Percentiles rank a stretch among this genome's conserved stretches.
Evolutionary conservation across 2,888 invertebrate genomes (phyloP).

Genomic region (Timandra comae): DNA sequence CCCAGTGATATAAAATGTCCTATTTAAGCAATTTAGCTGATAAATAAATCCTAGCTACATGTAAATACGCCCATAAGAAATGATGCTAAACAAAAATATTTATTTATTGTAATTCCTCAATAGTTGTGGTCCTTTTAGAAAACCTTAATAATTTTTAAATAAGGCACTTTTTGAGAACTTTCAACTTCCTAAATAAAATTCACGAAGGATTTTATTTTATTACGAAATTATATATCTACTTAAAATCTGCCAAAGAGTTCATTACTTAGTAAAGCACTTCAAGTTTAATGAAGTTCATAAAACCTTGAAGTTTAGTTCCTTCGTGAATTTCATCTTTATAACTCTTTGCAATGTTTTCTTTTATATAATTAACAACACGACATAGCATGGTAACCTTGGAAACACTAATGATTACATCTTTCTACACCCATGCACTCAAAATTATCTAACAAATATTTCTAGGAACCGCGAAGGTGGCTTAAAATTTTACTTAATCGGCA

Average conservation of each 20-base stretch:
- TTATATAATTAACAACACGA: constrained; percentile 38
- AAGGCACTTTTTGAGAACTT: constrained; percentile 11
- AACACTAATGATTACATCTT: constrained; percentile 16
- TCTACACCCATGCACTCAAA: too few relatives aligned
- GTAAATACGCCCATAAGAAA: constrained; percentile 17
- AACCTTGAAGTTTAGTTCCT: constrained; percentile 13
- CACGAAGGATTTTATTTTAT: constrained; percentile 38
- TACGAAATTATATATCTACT: too few relatives aligned
- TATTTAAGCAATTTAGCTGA: background rate
- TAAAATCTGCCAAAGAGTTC: too few relatives aligned
- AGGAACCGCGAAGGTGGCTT: too few relatives aligned
- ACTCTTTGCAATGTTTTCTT: constrained; percentile 76
- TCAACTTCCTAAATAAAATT: constrained; percentile 17
- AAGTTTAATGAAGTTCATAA: too few relatives aligned
- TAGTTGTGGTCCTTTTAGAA: constrained; percentile 25
- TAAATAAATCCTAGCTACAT: constrained; percentile 2
- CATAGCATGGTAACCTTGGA: constrained; percentile 35
- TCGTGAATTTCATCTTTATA: constrained; percentile 34
- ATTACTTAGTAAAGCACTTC: too few relatives aligned
- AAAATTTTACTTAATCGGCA: constrained; percentile 22
- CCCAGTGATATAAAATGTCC: background rate
- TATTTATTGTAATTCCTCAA: constrained; percentile 10
- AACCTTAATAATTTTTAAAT: constrained; percentile 1
- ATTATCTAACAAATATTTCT: too few relatives aligned
- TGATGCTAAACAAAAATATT: constrained; percentile 11